Evolutionary conservation across 2,113 vertebrate species (phyloP).

Genomic region (Saimiri boliviensis): DNA sequence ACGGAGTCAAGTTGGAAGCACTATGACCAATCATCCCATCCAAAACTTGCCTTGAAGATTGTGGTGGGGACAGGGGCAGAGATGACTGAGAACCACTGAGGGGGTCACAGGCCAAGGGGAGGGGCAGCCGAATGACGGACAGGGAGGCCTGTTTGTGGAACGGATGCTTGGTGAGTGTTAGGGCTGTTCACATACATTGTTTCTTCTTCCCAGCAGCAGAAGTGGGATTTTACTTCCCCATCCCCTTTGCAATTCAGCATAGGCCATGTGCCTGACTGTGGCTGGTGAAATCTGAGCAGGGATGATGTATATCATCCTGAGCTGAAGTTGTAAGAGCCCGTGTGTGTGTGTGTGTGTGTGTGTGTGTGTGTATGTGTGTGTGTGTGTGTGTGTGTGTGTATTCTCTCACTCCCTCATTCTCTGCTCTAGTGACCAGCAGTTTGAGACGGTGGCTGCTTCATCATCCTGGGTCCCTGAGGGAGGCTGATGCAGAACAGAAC

Average conservation of each 20-base stretch:
- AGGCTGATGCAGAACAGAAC: background rate
- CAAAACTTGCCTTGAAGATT: background rate
- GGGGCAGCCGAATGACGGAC: background rate
- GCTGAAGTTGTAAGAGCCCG: background rate
- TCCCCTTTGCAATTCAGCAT: accelerated
- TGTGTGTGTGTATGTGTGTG: background rate
- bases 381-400: too few relatives aligned
- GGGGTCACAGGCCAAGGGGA: background rate
- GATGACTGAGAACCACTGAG: background rate
- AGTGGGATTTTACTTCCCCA: background rate
- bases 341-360: background rate
- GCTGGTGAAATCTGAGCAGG: background rate
- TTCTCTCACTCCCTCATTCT: background rate
- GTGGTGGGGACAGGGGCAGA: background rate
- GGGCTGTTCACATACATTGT: background rate
- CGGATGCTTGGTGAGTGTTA: background rate
- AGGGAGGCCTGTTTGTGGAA: background rate
- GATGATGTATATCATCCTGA: background rate
- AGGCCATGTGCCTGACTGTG: background rate
- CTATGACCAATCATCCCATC: background rate
- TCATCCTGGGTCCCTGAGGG: background rate
- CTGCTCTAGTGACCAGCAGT: background rate
- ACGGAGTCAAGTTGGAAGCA: background rate
- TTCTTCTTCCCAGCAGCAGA: background rate
- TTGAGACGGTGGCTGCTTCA: background rate